Evolutionary conservation across 2,888 invertebrate genomes (phyloP).

Genomic region (Bruchidius siliquastri): DNA sequence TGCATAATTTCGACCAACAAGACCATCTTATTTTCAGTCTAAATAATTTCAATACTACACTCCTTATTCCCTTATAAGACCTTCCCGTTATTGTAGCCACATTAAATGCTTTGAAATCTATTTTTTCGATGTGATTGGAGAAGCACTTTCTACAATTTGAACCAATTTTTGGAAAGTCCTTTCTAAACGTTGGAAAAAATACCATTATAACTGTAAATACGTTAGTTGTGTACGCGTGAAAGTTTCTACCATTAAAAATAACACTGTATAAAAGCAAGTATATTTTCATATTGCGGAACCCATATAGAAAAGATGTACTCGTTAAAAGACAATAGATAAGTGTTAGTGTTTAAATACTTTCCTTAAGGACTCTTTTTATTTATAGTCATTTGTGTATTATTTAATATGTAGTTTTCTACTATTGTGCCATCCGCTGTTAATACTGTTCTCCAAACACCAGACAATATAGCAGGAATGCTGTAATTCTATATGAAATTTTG

Average conservation of each 20-base stretch:
- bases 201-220: conserved; percentile 14
- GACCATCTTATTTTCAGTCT: too few relatives aligned
- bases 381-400: conserved; percentile 29
- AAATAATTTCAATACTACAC: too few relatives aligned
- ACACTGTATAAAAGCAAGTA: not conserved
- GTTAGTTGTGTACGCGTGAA: conserved; percentile 14
- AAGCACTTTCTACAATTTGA: not conserved
- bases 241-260: conserved; percentile 1
- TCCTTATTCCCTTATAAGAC: too few relatives aligned
- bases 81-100: not conserved
- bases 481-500: too few relatives aligned
- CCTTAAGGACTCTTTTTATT: conserved; percentile 21
- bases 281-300: not conserved
- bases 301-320: not conserved
- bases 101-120: not conserved
- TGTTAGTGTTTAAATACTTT: conserved; percentile 20
- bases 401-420: conserved; percentile 20
- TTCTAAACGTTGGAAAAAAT: not conserved
- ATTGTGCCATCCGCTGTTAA: conserved; percentile 35
- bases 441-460: conserved; percentile 6
- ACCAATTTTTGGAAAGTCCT: not conserved
- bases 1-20: too few relatives aligned
- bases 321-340: conserved; percentile 37
- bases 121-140: not conserved
- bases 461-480: not conserved